Evolutionary conservation across 2,797 vertebrate genomes (phyloP), one percentile per base, ranked within the genome.

Genomic region (Enteromius anoplus): DNA sequence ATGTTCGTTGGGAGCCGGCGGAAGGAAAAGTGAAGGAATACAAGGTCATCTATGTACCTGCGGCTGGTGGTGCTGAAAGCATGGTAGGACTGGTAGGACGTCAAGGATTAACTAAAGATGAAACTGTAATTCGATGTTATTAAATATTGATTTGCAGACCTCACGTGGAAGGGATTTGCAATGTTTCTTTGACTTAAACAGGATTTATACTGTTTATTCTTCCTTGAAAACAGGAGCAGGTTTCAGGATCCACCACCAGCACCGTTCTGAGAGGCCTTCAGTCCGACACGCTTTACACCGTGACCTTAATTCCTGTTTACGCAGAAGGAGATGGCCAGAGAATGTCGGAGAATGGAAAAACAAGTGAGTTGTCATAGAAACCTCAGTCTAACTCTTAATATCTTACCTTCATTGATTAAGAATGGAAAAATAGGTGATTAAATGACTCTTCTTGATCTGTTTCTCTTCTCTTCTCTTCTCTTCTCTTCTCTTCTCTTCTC

Each of bases 1-100:
- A 97, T 64, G 97, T 97, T 0, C 93, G 95, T 83, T 99, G 98
- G 98, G 97, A 98, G 80, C 95, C 97, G 0, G 98, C 98, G 0
- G 97, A 98, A 19, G 98, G 97, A 15, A 95, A 95, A 5, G 98
- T 99, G 40, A 96, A 94, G 75, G 96, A 98, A 70, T 99, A 99
- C 88, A 96, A 95, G 84, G 93, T 99, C n/a, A 82, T 96, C 80
- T 99, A 99, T 62, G 95, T 91, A 29, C 96, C 97, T 0, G 95
- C 94, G 0, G 93, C 93, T 0, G 98, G 98, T 51, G 97, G 98
- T 81, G 93, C 94, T 0, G 92, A 95, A 82, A 89, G 84, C 88
- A 92, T 88, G 94, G 95, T 95, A 94, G 90, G 93, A 88, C 85
- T 90, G 86, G 89, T 86, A 92, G 90, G 89, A 86, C 15, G 73